Evolutionary conservation across 2,113 vertebrate genomes (phyloP).

Genomic region (Centropus unirufus): DNA sequence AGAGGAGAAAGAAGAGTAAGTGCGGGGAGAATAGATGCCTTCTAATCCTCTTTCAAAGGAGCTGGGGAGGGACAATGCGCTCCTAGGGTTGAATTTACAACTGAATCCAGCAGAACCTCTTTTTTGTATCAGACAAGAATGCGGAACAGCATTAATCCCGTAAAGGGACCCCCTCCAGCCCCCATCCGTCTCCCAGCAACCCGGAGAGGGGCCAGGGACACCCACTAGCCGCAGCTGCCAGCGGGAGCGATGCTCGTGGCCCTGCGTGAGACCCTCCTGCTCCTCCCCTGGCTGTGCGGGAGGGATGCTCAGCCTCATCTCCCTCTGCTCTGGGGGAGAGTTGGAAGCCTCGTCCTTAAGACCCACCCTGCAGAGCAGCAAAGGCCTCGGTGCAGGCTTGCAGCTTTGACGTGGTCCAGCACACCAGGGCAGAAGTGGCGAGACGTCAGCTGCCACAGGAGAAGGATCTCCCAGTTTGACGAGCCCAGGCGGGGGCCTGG

Average conservation of each 20-base stretch:
- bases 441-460: background rate
- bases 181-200: slow-evolving; percentile 73
- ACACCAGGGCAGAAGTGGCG: accelerated
- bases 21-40: slow-evolving; percentile 42
- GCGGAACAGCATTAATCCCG: slow-evolving; percentile 76
- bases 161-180: slow-evolving; percentile 33
- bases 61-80: slow-evolving; percentile 70
- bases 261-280: background rate
- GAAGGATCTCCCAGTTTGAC: accelerated
- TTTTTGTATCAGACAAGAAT: slow-evolving; percentile 72
- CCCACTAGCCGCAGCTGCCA: background rate
- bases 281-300: accelerated
- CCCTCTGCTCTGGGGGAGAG: accelerated
- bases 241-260: background rate
- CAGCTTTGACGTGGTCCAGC: no score
- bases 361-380: background rate
- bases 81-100: slow-evolving; percentile 70
- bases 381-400: background rate
- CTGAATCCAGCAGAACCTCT: slow-evolving; percentile 60
- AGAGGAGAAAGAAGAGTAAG: slow-evolving; percentile 45
- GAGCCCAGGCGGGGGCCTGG: background rate
- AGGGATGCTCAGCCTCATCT: accelerated
- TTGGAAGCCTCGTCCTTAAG: accelerated
- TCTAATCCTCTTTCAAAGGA: slow-evolving; percentile 76
- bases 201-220: background rate